Percentiles rank a stretch among this genome's conserved stretches.
Evolutionary conservation across 1,140 invertebrate genomes (phyloP).

Genomic region (Phymastichus coffea): DNA sequence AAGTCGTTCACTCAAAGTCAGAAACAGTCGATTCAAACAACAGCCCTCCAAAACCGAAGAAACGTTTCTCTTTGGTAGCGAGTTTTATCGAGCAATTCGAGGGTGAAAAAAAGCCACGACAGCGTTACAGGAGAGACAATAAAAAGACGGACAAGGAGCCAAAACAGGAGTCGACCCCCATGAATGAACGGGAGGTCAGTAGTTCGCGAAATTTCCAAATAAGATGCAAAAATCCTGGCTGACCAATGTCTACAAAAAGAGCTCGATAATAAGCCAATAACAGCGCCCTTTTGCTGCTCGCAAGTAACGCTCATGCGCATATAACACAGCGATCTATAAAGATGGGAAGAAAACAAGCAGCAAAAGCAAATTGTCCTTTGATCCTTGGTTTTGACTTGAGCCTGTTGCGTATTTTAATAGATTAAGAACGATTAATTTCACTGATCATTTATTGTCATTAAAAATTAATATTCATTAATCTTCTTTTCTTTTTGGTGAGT

Average conservation of each 20-base stretch:
- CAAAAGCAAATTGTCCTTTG: no score
- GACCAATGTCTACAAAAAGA: constrained; percentile 53
- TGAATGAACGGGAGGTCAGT: constrained; percentile 56
- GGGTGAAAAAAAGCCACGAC: constrained; percentile 33
- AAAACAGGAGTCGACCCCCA: constrained; percentile 43
- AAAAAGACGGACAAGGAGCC: constrained; percentile 32
- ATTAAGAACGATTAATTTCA: no score
- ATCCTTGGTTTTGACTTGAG: no score
- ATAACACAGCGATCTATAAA: no score
- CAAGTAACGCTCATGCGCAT: not conserved
- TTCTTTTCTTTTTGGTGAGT: constrained; percentile 23
- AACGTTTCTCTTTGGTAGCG: constrained; percentile 52
- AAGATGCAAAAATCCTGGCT: constrained; percentile 32
- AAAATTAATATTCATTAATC: constrained; percentile 18
- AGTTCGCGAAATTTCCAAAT: constrained; percentile 28
- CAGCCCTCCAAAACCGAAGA: constrained; percentile 36
- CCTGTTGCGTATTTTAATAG: no score
- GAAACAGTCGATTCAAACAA: constrained; percentile 17
- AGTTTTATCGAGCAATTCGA: constrained; percentile 52
- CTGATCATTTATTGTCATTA: no score
- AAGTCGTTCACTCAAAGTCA: constrained; percentile 22
- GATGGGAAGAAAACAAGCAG: no score
- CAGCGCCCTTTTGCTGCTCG: no score
- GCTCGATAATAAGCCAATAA: constrained; percentile 39
- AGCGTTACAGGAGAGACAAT: constrained; percentile 30